A percentile compares a stretch with the other conserved stretches of the same genome.
Conservation (phyloP, 2,888 invertebrate genomes). For the Patella ulyssiponensis region DNA sequence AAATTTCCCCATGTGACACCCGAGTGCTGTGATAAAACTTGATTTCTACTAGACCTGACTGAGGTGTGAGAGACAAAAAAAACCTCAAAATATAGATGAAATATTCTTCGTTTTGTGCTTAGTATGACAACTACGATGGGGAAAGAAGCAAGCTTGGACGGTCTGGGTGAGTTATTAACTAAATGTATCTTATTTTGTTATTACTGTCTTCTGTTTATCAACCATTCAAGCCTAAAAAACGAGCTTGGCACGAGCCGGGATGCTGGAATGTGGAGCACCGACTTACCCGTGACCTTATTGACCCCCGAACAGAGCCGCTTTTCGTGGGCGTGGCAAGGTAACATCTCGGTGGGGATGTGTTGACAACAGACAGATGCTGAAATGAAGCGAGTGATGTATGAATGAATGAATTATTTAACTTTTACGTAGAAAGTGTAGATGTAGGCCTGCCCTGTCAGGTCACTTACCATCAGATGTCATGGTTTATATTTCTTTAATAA, state of each 20-base stretch:
- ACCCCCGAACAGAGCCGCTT: background rate
- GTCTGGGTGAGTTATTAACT: slow-evolving; percentile 50
- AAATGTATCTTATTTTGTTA: slow-evolving; percentile 21
- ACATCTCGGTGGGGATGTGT: background rate
- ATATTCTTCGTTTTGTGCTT: background rate
- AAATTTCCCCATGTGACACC: background rate
- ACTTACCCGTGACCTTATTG: background rate
- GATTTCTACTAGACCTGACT: background rate
- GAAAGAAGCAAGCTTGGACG: slow-evolving; percentile 62
- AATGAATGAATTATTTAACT: background rate
- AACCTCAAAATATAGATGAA: slow-evolving; percentile 10
- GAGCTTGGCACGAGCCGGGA: background rate
- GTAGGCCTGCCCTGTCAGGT: too few relatives aligned
- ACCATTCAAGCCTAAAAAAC: background rate
- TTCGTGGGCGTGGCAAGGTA: slow-evolving; percentile 4
- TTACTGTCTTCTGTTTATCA: too few relatives aligned
- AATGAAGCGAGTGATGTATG: background rate
- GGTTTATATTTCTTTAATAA: too few relatives aligned
- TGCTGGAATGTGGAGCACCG: too few relatives aligned
- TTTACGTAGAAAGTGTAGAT: background rate
- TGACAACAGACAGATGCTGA: background rate
- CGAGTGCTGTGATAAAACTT: background rate
- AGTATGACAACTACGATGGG: slow-evolving; percentile 58
- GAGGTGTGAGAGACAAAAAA: background rate
- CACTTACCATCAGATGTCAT: too few relatives aligned